phyloP scores from a whole-genome alignment of 2,888 invertebrate species.

The Caradrina kadenii region DNA sequence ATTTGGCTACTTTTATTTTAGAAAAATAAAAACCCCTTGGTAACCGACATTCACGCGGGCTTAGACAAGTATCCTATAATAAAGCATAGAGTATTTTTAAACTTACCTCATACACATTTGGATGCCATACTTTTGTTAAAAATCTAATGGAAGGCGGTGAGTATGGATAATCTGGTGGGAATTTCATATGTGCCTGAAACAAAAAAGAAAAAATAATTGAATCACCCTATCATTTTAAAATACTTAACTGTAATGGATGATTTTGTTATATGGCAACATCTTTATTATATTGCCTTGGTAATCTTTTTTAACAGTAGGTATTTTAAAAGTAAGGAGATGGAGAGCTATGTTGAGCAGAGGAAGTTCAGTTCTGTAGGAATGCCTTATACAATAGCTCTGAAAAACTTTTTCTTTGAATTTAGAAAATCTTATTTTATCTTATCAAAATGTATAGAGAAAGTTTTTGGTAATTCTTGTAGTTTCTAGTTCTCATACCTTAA shows the following conservation, averaged over 20 bases:
- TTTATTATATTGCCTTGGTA: not conserved
- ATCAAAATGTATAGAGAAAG: too few species aligned
- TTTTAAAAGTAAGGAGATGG: not conserved
- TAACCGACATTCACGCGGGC: too few species aligned
- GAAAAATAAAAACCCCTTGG: too few species aligned
- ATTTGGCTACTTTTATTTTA: too few species aligned
- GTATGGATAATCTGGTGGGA: conserved; percentile 99
- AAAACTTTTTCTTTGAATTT: too few species aligned
- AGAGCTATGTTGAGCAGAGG: too few species aligned
- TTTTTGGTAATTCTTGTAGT: too few species aligned
- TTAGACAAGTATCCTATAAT: not conserved
- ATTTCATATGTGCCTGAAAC: conserved; percentile 99
- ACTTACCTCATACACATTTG: conserved; percentile 99
- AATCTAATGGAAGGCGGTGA: conserved; percentile 99
- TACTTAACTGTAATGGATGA: not conserved
- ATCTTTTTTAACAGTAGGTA: not conserved
- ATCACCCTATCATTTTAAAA: not conserved
- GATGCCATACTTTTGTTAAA: conserved; percentile 99
- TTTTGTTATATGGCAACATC: not conserved
- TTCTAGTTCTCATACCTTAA: too few species aligned
- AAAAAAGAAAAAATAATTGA: conserved; percentile 75
- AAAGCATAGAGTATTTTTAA: not conserved
- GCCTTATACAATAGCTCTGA: too few species aligned
- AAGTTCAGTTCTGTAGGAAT: too few species aligned
- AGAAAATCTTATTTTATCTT: too few species aligned